Evolutionary conservation across 1,140 invertebrate species (phyloP), one percentile per base, ranked within the genome.

Genomic region (Euglossa dilemma): DNA sequence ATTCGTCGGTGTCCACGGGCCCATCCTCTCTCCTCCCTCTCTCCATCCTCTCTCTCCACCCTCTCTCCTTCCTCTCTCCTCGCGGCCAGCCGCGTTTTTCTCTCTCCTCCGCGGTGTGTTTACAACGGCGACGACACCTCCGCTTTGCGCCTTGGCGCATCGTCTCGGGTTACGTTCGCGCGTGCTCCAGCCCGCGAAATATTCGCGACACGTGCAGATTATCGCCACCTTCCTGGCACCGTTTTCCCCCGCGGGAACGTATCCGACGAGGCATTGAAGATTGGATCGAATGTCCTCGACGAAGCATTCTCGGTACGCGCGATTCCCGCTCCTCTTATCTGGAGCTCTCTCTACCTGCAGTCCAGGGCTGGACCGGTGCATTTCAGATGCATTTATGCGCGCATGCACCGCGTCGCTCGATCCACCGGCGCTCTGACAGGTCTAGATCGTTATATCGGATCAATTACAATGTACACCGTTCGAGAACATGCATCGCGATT

Each of bases 201-300:
- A 87, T 90, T 86, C 73, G 73, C 86, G 86, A 90, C 89, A 90
- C 89, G 85, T 90, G 89, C 89, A 90, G 89, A 88, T 90, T 90
- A 86, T 86, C 80, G 75, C 86, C 86, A 89, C 85, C 88, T 85
- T 86, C 87, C 52, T 84, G 66, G 83, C 76, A 77, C 77, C 80
- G 70, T 63, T 73, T 70, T 56, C 54, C 66, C 76, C 67, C 56
- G 23, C 56, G 61, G 23, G 75, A 57, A 63, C 57, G 52, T 43
- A 54, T 23, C 45, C 43, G 50, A 25, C 64, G 50, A 66, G 80
- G 66, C 79, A 76, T 81, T 66, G 85, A 50, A 90, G 88, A 85
- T 89, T 88, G 88, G 89, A 90, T 90, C 88, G 89, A 90, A 90
- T 90, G 82, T 90, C 89, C 80, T 57, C 84, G 63, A 81, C 71